phyloP scores from a whole-genome alignment of 2,797 vertebrate species.

The Poecilia velifera region DNA sequence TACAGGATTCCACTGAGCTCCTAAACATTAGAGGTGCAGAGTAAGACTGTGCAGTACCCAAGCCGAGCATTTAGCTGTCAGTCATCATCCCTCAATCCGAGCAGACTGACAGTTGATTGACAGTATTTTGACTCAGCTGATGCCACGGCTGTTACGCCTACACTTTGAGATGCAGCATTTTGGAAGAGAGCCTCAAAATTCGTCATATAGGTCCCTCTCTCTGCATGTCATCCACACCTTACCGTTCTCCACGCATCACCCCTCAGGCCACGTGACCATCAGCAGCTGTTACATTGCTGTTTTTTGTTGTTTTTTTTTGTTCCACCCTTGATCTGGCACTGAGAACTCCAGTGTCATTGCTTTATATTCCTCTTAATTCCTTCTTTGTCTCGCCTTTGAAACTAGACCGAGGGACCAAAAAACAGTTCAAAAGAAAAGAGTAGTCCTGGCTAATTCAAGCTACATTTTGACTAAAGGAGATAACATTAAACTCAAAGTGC shows the following conservation, averaged over 20 bases:
- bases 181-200: conserved; percentile 37
- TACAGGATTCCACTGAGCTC: conserved; percentile 17
- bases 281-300: conserved; percentile 18
- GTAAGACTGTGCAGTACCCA: conserved; percentile 30
- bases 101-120: conserved; percentile 58
- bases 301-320: neutral
- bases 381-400: conserved; percentile 17
- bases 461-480: conserved; percentile 17
- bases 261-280: conserved; percentile 42
- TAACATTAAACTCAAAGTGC: conserved; percentile 22
- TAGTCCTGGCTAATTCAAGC: conserved; percentile 35
- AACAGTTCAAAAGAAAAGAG: conserved; percentile 23
- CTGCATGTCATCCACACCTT: conserved; percentile 28
- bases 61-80: conserved; percentile 62
- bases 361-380: conserved; percentile 24
- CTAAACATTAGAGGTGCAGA: conserved; percentile 28
- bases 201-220: conserved; percentile 24
- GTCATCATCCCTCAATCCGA: conserved; percentile 48
- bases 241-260: conserved; percentile 30
- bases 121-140: conserved; percentile 60
- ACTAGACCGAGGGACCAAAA: conserved; percentile 16
- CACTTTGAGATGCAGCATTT: conserved; percentile 28
- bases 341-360: conserved; percentile 13
- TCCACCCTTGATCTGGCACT: conserved; percentile 4
- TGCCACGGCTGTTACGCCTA: conserved; percentile 38